A percentile compares a stretch with the other conserved stretches of the same genome.
Conservation (phyloP, 2,113 vertebrate species). For the Neodon shergylaensis region DNA sequence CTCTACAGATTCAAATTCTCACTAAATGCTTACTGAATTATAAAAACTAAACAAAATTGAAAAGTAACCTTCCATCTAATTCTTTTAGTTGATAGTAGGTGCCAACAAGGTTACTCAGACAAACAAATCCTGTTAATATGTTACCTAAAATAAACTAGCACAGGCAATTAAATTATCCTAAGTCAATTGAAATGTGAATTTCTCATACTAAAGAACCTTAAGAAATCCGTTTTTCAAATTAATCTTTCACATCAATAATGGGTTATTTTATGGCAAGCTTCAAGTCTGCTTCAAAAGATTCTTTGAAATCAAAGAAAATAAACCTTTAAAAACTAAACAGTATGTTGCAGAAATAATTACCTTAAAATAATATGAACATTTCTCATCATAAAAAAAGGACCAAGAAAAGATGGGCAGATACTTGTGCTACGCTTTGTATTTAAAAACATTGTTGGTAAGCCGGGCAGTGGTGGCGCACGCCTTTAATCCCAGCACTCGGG, state of each 20-base stretch:
- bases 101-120: constrained; percentile 21
- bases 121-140: constrained; percentile 49
- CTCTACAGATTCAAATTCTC: constrained; percentile 25
- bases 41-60: constrained; percentile 9
- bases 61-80: background rate
- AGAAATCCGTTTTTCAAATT: constrained; percentile 42
- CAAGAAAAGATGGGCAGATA: background rate
- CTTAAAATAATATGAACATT: constrained; percentile 57
- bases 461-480: too few species aligned
- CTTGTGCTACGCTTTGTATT: background rate
- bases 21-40: constrained; percentile 47
- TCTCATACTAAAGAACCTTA: background rate
- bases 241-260: constrained; percentile 17
- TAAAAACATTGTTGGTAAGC: background rate
- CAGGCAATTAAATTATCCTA: constrained; percentile 42
- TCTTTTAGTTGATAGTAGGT: constrained; percentile 9
- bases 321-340: constrained; percentile 28
- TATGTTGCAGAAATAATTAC: constrained; percentile 6
- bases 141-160: constrained; percentile 47
- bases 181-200: constrained; percentile 45
- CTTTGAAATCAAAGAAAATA: constrained; percentile 54
- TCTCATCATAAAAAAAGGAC: constrained; percentile 26
- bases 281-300: constrained; percentile 11
- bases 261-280: constrained; percentile 13
- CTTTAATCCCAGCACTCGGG: too few species aligned